These are phyloP conservation scores for Neoitamus cyanurus DNA, from an alignment of 2,888 invertebrate species.

Conservation along the genomic window DNA sequence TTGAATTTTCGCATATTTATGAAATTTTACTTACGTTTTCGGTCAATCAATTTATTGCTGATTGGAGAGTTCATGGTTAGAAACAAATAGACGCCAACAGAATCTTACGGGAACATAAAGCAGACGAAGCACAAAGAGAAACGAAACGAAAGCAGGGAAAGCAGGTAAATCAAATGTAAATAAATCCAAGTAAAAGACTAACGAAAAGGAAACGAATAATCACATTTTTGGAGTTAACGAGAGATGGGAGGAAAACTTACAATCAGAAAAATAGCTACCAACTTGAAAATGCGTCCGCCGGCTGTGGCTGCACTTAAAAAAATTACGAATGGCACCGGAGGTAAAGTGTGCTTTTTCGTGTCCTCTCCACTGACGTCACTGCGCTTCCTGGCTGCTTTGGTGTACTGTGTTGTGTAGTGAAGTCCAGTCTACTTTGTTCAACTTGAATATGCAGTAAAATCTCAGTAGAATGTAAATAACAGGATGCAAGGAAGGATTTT, in stretches of 20 bases:
- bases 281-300: conserved; percentile 48
- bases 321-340: neutral
- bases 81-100: neutral
- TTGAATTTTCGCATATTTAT: neutral
- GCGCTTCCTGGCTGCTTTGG: neutral
- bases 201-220: neutral
- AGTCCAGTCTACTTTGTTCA: neutral
- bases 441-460: neutral
- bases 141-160: neutral
- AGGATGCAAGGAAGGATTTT: neutral
- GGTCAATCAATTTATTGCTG: neutral
- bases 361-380: neutral
- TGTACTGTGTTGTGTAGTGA: too few species aligned
- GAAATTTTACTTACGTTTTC: neutral
- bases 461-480: neutral
- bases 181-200: neutral
- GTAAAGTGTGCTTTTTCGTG: neutral
- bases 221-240: neutral
- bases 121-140: neutral
- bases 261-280: conserved; percentile 49
- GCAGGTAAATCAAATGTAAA: neutral
- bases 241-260: conserved; percentile 14
- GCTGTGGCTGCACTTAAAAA: conserved; percentile 46
- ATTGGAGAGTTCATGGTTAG: neutral
- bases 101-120: neutral